Evolutionary conservation across 2,797 vertebrate genomes (phyloP).

Genomic region (Oreortyx pictus): DNA sequence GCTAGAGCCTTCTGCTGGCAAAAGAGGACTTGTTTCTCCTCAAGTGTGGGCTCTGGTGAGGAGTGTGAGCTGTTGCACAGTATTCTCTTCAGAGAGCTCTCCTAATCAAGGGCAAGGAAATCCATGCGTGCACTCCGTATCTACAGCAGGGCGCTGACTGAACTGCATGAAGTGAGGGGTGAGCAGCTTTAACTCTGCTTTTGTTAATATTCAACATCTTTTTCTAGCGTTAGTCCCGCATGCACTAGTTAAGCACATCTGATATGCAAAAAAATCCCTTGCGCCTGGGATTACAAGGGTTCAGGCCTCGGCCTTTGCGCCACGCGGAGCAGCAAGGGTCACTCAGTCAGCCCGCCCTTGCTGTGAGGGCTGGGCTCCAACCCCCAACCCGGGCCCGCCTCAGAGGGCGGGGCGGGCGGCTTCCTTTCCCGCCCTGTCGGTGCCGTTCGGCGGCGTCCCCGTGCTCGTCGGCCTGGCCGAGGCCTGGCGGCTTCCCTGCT

Average conservation of each 20-base stretch:
- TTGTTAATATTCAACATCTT: background rate
- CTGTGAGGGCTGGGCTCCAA: no score
- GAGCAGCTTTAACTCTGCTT: background rate
- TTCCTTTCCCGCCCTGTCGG: background rate
- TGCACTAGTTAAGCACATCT: background rate
- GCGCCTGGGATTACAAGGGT: fast-evolving
- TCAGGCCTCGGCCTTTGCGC: background rate
- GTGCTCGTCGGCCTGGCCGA: background rate
- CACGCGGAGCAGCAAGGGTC: no score
- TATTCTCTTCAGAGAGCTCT: background rate
- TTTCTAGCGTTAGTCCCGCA: background rate
- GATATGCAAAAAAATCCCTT: fast-evolving
- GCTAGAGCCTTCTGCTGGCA: background rate
- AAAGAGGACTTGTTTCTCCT: fast-evolving
- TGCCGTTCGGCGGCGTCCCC: fast-evolving
- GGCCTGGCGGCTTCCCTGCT: background rate
- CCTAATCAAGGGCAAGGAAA: background rate
- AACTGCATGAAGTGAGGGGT: no score
- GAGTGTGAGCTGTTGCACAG: background rate
- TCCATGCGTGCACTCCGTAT: no score
- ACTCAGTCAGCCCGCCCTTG: no score
- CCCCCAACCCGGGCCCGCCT: background rate
- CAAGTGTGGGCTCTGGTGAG: no score
- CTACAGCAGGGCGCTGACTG: no score
- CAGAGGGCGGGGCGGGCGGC: no score